Base-by-base conservation (phyloP, 2,888 invertebrate species). In the Xanthorhoe spadicearia region DNA sequence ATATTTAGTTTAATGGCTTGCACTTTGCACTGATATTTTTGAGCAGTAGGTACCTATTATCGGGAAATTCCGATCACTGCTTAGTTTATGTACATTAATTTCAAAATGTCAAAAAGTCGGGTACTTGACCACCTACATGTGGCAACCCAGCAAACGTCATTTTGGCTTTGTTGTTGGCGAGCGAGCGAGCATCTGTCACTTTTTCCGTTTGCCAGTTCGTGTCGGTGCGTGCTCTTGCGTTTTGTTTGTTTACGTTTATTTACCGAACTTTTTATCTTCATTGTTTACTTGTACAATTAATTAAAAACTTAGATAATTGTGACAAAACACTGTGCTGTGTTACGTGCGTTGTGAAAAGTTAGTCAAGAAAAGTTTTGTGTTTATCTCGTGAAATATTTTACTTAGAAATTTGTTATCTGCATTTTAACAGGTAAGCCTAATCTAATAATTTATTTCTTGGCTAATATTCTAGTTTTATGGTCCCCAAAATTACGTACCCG, bases 161-260 rank as follows among this genome's bases (percentile, higher is more conserved):
- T 49, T 50, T 15, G 9, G n/a, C 10, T 57, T 43, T 56, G 55
- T 15, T 58, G 38, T 4, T 53, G 15, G 9, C 10, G 52, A 15
- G 10, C 7, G 10, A 7, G 38, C 13, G 13, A 2, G 15, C 38
- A 5, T 53, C 19, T 15, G 15, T 17, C n/a, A n/a, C 49, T 56
- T 19, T 32, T 56, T 50, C 17, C 49, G 7, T 63, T 55, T 32
- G 66, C 49, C 59, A 61, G 80, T 80, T 79, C 74, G 74, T 75
- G 69, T 68, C 71, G 73, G 50, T 15, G 57, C 54, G 54, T 49
- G 75, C 76, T 75, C 65, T 43, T 19, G 77, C 61, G 75, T 76
- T 78, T 80, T 81, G 79, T 83, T 82, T 82, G 82, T 84, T 84
- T 83, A 84, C 80, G 66, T 79, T 80, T 79, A 74, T 74, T 77